A percentile compares a stretch with the other conserved stretches of the same genome.
Conservation (phyloP, 2,797 vertebrate genomes). For the Chelonia mydas region DNA sequence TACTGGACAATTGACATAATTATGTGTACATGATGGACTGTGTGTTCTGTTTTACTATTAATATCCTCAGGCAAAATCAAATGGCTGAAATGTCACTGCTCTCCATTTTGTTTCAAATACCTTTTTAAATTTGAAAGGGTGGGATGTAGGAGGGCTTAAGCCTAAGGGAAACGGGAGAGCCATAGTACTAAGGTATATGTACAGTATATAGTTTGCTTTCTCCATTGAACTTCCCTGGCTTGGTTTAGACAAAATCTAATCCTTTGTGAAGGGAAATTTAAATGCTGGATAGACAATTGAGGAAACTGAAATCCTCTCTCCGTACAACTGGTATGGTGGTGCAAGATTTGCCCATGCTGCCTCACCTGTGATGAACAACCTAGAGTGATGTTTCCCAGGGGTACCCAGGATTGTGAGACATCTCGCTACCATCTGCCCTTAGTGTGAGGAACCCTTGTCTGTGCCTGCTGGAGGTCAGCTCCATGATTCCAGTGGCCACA, state of each 20-base stretch:
- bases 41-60: neutral
- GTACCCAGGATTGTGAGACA: neutral
- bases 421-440: neutral
- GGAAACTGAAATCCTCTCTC: neutral
- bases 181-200: neutral
- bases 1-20: slow-evolving; percentile 19
- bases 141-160: neutral
- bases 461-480: neutral
- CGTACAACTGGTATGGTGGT: neutral
- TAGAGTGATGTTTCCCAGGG: neutral
- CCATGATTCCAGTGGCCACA: neutral
- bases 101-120: neutral
- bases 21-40: neutral
- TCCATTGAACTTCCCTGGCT: neutral
- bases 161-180: neutral
- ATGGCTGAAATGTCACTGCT: neutral
- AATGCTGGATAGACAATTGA: neutral
- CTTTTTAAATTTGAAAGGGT: neutral
- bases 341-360: neutral
- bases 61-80: neutral
- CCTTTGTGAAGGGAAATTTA: neutral
- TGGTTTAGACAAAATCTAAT: neutral
- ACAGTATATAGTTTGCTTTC: neutral
- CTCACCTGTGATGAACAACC: neutral
- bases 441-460: neutral